Base-by-base conservation (phyloP, 2,113 vertebrate genomes). In the Callorhinus ursinus region DNA sequence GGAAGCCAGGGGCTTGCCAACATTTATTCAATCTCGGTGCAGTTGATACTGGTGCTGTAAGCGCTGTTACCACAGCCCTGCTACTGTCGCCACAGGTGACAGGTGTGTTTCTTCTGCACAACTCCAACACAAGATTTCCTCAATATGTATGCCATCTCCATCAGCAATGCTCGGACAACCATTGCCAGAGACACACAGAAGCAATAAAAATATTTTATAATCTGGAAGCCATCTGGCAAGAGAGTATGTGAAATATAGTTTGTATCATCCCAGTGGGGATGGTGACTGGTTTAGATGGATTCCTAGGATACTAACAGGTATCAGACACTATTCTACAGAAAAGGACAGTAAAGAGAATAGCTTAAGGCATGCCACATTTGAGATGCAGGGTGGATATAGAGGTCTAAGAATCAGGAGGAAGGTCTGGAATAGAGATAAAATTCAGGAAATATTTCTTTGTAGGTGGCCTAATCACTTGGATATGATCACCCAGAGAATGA, bases 21-120 rank as follows among this genome's bases (percentile, higher is more conserved):
- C 24, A 39, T 2, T 72, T 49, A 28, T 0, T 55, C 10, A 36
- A 1, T 55, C 4, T 39, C 33, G 12, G 0, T 18, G 8, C 22
- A 61, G 12, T 14, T 92, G 12, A 21, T 49, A 18, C 7, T 10
- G 19, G 1, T 22, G 22, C 9, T 24, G 0, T 61, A 31, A 49
- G 7, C 10, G 4, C 21, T 81, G 19, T 72, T 49, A 24, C 2
- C 33, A 18, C 4, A 53, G 3, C 26, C 26, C 13, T 71, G 1
- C 39, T 63, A 33, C 36, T 53, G 0, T 31, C n/a, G 67, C 42
- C 4, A 19, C 4, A 46, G 46, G 46, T 46, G 46, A 46, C 46
- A 46, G 46, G 46, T 46, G 46, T 59, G 1, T 88, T 74, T 31
- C 1, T 24, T 7, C 5, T 5, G 2, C 19, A 77, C 7, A 15